Conservation (phyloP, 2,113 vertebrate genomes). For the Synchiropus splendidus region DNA sequence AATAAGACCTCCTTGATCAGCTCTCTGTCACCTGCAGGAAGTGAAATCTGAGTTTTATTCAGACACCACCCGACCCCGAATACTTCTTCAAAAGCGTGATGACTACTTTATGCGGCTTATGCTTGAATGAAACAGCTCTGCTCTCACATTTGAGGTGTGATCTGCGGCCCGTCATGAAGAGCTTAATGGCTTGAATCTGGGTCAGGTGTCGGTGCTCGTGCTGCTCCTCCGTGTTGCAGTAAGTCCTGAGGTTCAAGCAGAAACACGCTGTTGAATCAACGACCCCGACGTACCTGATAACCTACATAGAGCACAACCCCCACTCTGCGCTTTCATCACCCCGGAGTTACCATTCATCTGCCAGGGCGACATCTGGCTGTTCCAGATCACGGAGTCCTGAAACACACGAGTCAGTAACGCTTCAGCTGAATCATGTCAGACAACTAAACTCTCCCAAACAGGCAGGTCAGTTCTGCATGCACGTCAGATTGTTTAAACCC, state of each 20-base stretch:
- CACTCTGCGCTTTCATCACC: slow-evolving; percentile 23
- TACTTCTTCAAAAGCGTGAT: too few relatives aligned
- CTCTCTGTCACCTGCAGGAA: slow-evolving; percentile 85
- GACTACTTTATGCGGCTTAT: too few relatives aligned
- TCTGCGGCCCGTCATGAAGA: slow-evolving; percentile 86
- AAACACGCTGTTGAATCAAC: slow-evolving; percentile 23
- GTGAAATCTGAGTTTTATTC: too few relatives aligned
- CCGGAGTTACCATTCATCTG: slow-evolving; percentile 89
- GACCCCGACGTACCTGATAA: slow-evolving; percentile 27
- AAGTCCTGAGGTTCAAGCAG: slow-evolving; percentile 74
- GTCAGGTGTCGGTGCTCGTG: slow-evolving; percentile 88
- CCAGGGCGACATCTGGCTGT: slow-evolving; percentile 92
- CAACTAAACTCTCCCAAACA: slow-evolving; percentile 3
- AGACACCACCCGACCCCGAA: too few relatives aligned
- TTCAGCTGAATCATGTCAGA: slow-evolving; percentile 32
- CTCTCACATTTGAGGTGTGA: slow-evolving; percentile 86
- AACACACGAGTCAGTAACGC: slow-evolving; percentile 58
- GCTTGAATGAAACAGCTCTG: background rate
- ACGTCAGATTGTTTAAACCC: background rate
- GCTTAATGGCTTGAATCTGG: slow-evolving; percentile 90
- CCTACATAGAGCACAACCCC: slow-evolving; percentile 52
- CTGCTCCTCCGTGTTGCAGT: slow-evolving; percentile 90
- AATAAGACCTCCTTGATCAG: slow-evolving; percentile 95
- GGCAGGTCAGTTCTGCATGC: slow-evolving; percentile 8
- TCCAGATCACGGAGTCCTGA: slow-evolving; percentile 94